Conservation (phyloP, 1,140 invertebrate species). For the Caenorhabditis remanei region DNA sequence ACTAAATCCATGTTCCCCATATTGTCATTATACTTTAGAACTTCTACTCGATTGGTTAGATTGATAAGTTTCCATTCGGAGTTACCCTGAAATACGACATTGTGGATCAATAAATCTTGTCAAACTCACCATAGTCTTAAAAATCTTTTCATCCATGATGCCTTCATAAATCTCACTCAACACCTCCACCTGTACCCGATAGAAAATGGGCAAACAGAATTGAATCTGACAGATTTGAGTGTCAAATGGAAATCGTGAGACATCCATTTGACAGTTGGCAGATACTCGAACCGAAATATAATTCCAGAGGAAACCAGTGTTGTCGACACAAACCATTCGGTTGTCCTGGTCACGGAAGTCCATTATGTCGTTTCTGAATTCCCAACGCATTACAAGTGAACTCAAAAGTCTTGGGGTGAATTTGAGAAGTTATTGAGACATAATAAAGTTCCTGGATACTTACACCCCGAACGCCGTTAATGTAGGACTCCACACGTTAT, state of each 20-base stretch:
- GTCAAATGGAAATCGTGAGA: neutral
- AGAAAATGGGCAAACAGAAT: constrained; percentile 9
- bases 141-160: constrained; percentile 12
- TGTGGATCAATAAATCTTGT: neutral
- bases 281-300: constrained; percentile 1
- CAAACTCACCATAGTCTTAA: neutral
- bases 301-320: neutral
- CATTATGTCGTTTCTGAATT: neutral
- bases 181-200: neutral
- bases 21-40: neutral
- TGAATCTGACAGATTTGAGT: constrained; percentile 1
- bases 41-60: neutral
- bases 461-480: neutral
- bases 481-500: neutral
- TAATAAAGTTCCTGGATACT: neutral
- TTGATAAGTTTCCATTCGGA: constrained; percentile 20
- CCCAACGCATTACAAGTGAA: neutral
- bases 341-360: constrained; percentile 19
- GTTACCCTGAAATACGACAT: neutral
- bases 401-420: no score
- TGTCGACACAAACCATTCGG: neutral
- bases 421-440: no score
- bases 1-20: constrained; percentile 9
- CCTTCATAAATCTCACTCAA: constrained; percentile 2
- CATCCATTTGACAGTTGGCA: constrained; percentile 5